Evolutionary conservation across 2,797 vertebrate species (phyloP), one percentile per base, ranked within the genome.

Genomic region (Pristis pectinata): DNA sequence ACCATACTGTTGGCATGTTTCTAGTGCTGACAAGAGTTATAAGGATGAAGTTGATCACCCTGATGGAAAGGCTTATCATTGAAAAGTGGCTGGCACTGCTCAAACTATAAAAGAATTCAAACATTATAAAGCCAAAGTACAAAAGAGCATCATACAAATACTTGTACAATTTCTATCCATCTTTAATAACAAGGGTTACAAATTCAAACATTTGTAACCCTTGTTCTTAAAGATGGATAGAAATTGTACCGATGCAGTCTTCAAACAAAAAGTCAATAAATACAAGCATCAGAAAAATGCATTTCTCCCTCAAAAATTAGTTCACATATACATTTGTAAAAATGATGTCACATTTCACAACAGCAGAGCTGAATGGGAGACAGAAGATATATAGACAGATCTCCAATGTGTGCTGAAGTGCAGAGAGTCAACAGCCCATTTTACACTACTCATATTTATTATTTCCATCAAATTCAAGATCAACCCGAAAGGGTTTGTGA

Each of bases 11-110:
- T 89, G 94, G 98, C 96, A 56, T 99, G 98, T 95, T 97, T 95
- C 0, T 98, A 96, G 96, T 98, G 99, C 37, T 97, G 97, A 96
- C 98, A 99, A 49, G 97, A 99, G 95, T 96, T 97, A 96, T 98
- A 98, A 10, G 97, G 97, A 17, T 98, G 97, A 80, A 97, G 96
- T 95, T 98, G 98, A 96, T 98, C 97, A 95, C 98, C 98, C 95
- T 97, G 96, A 95, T 94, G 97, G 96, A 99, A 99, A 22, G 98
- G 97, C 96, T 99, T 99, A 96, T 98, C 98, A 1, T 98, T 98
- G 96, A 98, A 98, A 94, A 99, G 97, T 0, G 98, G 97, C n/a
- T 96, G 96, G 95, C 98, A 99, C 30, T 3, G 97, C 59, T 98
- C 97, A 61, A 98, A 99, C 98, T 99, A 96, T 94, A 95, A 95